Percentiles rank a stretch among this genome's conserved stretches.
phyloP scores from a whole-genome alignment of 2,888 invertebrate species.

The Lasioglossum malachurum region DNA sequence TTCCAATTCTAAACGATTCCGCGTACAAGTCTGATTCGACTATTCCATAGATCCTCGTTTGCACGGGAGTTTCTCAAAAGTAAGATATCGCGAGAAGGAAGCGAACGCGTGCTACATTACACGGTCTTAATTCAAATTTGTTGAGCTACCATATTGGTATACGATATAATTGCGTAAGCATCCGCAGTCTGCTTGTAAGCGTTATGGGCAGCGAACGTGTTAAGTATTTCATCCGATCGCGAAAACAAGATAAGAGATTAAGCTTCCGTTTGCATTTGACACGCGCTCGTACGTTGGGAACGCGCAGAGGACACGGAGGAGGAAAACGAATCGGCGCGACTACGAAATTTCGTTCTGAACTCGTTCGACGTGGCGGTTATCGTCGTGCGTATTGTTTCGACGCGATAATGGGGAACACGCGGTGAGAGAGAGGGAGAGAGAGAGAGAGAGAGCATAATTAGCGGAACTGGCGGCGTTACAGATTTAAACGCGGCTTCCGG shows the following conservation, averaged over 20 bases:
- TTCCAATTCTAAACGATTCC: background rate
- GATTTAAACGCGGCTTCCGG: constrained; percentile 54
- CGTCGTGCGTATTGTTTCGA: constrained; percentile 5
- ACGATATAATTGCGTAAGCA: background rate
- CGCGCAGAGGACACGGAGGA: background rate
- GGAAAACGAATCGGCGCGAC: background rate
- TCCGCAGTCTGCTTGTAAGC: background rate
- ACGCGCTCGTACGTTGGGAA: background rate
- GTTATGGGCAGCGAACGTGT: background rate
- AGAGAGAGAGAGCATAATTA: constrained; percentile 27
- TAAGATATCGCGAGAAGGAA: background rate
- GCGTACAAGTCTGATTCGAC: background rate
- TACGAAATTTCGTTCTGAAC: background rate
- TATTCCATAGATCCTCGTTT: background rate
- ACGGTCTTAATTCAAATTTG: background rate
- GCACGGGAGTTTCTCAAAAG: background rate
- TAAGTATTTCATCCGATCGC: constrained; percentile 5
- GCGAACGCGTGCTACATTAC: background rate
- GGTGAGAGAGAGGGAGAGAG: too few species aligned
- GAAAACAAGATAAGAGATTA: background rate
- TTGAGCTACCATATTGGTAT: background rate
- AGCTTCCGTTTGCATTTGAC: background rate
- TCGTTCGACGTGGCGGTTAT: background rate
- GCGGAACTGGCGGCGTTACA: constrained; percentile 46
- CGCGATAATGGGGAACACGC: background rate